A percentile compares a stretch with the other conserved stretches of the same genome.
These are phyloP conservation scores for Drosophila azteca DNA, from an alignment of 1,140 invertebrate genomes.

Conservation along the genomic window DNA sequence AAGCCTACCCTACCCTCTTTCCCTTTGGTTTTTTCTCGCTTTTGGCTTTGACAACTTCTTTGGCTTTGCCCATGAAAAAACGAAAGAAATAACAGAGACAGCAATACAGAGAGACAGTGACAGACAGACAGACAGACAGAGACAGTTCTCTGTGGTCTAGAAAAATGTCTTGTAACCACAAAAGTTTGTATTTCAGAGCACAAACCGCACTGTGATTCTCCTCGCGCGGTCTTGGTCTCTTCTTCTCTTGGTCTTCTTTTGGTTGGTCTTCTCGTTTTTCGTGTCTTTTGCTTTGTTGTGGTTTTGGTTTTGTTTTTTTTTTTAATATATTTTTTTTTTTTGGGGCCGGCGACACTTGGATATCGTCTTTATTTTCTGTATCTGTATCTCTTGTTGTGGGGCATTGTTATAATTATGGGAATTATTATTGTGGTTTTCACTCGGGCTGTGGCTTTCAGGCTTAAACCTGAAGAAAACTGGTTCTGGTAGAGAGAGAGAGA, in stretches of 20 bases:
- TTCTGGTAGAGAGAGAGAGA: conserved; percentile 8
- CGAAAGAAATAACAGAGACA: conserved; percentile 22
- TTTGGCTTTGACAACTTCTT: conserved; percentile 63
- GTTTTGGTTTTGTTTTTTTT: conserved; percentile 27
- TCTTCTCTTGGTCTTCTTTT: conserved; percentile 24
- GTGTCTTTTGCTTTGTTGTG: conserved; percentile 21
- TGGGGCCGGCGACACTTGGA: conserved; percentile 67
- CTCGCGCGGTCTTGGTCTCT: neutral
- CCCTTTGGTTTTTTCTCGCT: conserved; percentile 50
- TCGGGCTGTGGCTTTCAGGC: conserved; percentile 41
- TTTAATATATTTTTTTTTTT: conserved; percentile 28
- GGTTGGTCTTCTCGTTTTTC: conserved; percentile 15
- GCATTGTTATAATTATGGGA: conserved; percentile 81
- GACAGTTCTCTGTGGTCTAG: conserved; percentile 66
- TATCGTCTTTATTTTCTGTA: conserved; percentile 64
- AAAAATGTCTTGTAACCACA: conserved; percentile 76
- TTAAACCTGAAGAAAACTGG: conserved; percentile 38
- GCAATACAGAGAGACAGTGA: too few relatives aligned
- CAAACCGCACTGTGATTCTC: conserved; percentile 52
- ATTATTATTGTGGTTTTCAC: conserved; percentile 81
- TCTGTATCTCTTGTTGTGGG: conserved; percentile 45
- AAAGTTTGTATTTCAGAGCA: conserved; percentile 79
- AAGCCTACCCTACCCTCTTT: neutral
- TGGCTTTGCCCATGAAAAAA: conserved; percentile 51
- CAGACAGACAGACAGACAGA: too few relatives aligned